phyloP scores from a whole-genome alignment of 2,797 vertebrate species.

The Peromyscus aztecus region DNA sequence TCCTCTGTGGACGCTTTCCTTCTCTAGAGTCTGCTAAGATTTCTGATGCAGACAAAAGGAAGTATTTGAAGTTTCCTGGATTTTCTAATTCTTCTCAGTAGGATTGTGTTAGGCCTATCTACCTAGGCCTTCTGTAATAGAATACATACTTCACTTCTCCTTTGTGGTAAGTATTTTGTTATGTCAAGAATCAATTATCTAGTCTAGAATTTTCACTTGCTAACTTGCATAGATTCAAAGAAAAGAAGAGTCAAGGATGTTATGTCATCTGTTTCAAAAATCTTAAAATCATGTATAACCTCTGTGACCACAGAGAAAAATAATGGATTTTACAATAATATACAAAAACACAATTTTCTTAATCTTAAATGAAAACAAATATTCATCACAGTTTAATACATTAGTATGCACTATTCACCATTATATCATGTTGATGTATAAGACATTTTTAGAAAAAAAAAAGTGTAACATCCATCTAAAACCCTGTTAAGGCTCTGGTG shows the following conservation, averaged over 20 bases:
- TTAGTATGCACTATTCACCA: background rate
- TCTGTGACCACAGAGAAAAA: background rate
- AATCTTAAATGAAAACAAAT: background rate
- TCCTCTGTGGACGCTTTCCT: background rate
- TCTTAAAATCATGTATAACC: background rate
- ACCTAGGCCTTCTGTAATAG: background rate
- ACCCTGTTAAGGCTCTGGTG: background rate
- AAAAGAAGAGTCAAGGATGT: background rate
- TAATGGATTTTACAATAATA: background rate
- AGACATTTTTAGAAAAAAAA: background rate
- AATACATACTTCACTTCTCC: constrained; percentile 20
- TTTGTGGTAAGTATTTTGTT: background rate
- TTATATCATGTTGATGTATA: background rate
- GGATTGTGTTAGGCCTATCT: background rate
- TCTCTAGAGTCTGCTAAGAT: constrained; percentile 8
- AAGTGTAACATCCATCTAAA: background rate
- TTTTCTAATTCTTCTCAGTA: constrained; percentile 47
- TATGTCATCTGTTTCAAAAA: background rate
- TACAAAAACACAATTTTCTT: background rate
- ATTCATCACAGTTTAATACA: background rate
- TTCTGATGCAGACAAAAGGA: background rate
- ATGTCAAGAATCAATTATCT: constrained; percentile 35
- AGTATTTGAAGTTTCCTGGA: background rate
- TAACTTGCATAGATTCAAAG: background rate
- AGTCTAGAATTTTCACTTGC: constrained; percentile 23